A percentile compares a stretch with the other conserved stretches of the same genome.
phyloP scores from a whole-genome alignment of 92 coral and sea anemone genomes.

The Pocillopora meandrina region DNA sequence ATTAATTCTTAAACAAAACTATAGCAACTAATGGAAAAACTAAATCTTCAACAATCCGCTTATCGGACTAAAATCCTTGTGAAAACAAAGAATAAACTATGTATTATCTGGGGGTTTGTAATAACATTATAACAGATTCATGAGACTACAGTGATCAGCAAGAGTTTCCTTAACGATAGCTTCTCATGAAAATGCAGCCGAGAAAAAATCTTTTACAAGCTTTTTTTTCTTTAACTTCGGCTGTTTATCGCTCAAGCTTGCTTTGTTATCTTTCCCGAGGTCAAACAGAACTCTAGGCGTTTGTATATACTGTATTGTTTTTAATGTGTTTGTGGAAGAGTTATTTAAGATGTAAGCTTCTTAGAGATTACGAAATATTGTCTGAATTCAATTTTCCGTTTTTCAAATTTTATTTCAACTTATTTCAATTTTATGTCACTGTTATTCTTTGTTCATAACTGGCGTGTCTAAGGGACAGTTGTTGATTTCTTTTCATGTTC shows the following conservation, averaged over 20 bases:
- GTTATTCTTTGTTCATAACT: not conserved
- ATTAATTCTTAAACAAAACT: slow-evolving; percentile 31
- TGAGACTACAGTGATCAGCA: not conserved
- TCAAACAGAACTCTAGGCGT: slow-evolving; percentile 7
- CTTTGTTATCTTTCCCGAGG: slow-evolving; percentile 8
- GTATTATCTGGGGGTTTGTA: slow-evolving; percentile 43
- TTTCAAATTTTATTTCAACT: slow-evolving; percentile 20
- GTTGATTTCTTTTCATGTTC: too few relatives aligned
- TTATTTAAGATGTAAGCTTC: slow-evolving; percentile 21
- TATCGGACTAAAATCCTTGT: slow-evolving; percentile 30
- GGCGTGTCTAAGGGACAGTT: not conserved
- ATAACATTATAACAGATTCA: slow-evolving; percentile 21
- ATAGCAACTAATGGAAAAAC: slow-evolving; percentile 35
- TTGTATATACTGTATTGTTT: slow-evolving; percentile 15
- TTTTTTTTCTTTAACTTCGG: not conserved
- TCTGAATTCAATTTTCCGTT: slow-evolving; percentile 14
- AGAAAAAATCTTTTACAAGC: not conserved
- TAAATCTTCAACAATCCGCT: slow-evolving; percentile 35
- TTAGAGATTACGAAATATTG: slow-evolving; percentile 13
- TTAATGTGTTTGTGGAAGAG: slow-evolving; percentile 32
- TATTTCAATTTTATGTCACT: too few relatives aligned
- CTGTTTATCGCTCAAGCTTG: not conserved
- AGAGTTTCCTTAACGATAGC: not conserved
- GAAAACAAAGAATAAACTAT: slow-evolving; percentile 33
- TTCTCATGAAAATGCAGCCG: not conserved